A percentile compares a stretch with the other conserved stretches of the same genome.
Evolutionary conservation across 2,113 vertebrate genomes (phyloP).

Genomic region (Cercopithecus mona): DNA sequence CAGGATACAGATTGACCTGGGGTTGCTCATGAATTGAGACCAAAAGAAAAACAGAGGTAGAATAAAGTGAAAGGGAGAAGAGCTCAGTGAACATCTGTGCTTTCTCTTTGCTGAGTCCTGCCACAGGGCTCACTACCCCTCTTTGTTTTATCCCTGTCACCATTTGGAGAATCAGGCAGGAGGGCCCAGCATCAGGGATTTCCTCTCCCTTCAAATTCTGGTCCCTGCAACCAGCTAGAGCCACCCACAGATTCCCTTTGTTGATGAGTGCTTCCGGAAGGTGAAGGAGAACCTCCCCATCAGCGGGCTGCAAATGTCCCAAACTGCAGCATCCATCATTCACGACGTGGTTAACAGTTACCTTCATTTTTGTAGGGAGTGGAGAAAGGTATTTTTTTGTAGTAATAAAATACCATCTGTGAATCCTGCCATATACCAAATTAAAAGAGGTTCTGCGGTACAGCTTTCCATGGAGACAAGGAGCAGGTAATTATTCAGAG

Average conservation of each 20-base stretch:
- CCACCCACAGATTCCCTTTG: not conserved
- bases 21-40: not conserved
- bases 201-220: not conserved
- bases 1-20: not conserved
- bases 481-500: conserved; percentile 61
- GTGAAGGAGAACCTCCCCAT: not conserved
- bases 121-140: rapidly evolving
- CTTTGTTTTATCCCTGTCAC: not conserved
- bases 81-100: no score
- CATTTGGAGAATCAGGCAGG: not conserved
- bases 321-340: not conserved
- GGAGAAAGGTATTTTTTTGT: conserved; percentile 1
- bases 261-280: not conserved
- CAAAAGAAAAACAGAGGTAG: not conserved
- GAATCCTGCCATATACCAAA: not conserved
- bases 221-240: not conserved
- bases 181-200: not conserved
- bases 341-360: not conserved
- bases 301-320: not conserved
- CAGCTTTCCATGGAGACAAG: not conserved
- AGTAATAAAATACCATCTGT: not conserved
- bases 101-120: not conserved
- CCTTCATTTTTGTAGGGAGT: not conserved
- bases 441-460: conserved; percentile 3
- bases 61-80: not conserved